Evolutionary conservation across 2,113 vertebrate genomes (phyloP), one percentile per base, ranked within the genome.

Genomic region (Ovis canadensis): DNA sequence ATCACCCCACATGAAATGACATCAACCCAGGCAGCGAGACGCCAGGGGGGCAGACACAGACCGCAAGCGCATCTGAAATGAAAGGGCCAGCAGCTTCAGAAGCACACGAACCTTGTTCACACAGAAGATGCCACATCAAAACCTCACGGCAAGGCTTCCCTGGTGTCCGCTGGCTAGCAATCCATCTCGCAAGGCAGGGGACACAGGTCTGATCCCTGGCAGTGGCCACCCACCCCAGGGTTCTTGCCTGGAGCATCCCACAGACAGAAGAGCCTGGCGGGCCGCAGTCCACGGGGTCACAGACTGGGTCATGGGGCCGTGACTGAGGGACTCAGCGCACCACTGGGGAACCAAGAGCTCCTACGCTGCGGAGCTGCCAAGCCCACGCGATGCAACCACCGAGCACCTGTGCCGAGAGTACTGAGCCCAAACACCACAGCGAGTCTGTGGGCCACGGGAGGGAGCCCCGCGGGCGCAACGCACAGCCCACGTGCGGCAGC

Each of bases 351-450:
- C 5, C 7, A 6, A 13, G 11, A 40, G 6, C 71, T 40, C 36
- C 6, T 1, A 6, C 0, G 3, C 36, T 40, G 36, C 0, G 3
- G 21, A 23, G 71, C 71, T 6, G 6, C 5, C 11, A 25, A 6
- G 71, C 71, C 64, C 71, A 14, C 1, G 5, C 11, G 11, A 7
- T 23, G 21, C 36, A 23, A 43, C 36, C 1, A 9, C 31, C 7
- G 33, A 64, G 12, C 27, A 1, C 27, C 59, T 29, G 27, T 0
- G 1, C 59, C 0, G 12, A 12, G 11, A 60, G 59, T 1, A 19
- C 62, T 9, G 36, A 74, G 67, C 36, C 71, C 71, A 7, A 6
- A 6, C 3, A 6, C 21, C 36, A 25, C 36, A 11, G 33, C 8
- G 7, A 4, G 33, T 36, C 57, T 59, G 57, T 25, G 57, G 57